These are phyloP conservation scores for Stramonita haemastoma DNA, from an alignment of 2,888 invertebrate species.

Conservation along the genomic window DNA sequence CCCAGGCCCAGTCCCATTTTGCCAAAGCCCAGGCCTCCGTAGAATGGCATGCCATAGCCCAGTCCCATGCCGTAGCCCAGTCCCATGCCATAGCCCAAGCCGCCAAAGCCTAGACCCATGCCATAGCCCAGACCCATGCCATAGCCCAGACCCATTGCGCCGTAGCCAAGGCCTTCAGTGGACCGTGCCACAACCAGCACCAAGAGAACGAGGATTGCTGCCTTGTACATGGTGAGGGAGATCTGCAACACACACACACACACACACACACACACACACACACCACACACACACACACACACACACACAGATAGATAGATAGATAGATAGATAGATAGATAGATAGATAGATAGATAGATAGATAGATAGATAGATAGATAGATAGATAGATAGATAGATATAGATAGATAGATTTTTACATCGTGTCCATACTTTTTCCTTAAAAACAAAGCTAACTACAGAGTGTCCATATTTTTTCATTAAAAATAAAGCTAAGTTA, in stretches of 20 bases:
- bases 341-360: too few species aligned
- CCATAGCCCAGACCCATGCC: not conserved
- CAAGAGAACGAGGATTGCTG: slow-evolving; percentile 3
- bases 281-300: slow-evolving; percentile 6
- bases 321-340: not conserved
- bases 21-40: not conserved
- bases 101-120: not conserved
- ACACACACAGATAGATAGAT: not conserved
- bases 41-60: not conserved
- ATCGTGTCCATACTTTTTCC: too few species aligned
- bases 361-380: too few species aligned
- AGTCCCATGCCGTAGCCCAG: not conserved
- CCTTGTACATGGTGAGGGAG: slow-evolving; percentile 5
- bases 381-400: too few species aligned
- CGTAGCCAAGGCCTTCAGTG: not conserved
- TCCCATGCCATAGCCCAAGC: not conserved
- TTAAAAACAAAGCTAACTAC: too few species aligned
- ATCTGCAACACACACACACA: slow-evolving; percentile 9
- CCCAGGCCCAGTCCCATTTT: not conserved
- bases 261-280: slow-evolving; percentile 17
- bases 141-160: not conserved
- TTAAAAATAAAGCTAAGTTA: too few species aligned
- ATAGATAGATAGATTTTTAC: too few species aligned
- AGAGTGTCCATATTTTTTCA: too few species aligned
- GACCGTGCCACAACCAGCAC: not conserved